phyloP scores from a whole-genome alignment of 2,113 vertebrate species.

The Corythornis madagascariensis region DNA sequence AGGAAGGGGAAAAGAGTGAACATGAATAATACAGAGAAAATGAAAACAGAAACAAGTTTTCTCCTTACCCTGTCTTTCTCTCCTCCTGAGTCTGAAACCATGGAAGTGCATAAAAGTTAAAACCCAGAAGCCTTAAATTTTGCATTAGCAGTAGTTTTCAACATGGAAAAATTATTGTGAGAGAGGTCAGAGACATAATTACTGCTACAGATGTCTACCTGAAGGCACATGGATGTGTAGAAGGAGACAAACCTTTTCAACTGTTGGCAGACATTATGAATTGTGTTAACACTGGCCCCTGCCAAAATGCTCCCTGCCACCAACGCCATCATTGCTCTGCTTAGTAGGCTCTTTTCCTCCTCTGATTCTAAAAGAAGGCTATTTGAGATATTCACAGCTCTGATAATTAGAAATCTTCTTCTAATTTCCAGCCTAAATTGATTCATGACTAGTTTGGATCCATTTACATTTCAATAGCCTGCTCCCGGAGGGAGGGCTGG shows the following conservation, averaged over 20 bases:
- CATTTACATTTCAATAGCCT: slow-evolving; percentile 50
- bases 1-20: background rate
- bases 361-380: background rate
- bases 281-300: background rate
- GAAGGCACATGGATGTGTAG: accelerated
- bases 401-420: slow-evolving; percentile 41
- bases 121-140: background rate
- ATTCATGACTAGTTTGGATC: slow-evolving; percentile 42
- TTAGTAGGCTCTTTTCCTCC: background rate
- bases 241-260: background rate
- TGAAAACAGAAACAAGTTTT: background rate
- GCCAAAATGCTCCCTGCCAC: background rate
- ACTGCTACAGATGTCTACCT: background rate
- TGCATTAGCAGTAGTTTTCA: background rate
- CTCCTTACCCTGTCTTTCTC: background rate
- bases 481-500: background rate
- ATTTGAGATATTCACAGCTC: background rate
- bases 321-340: background rate
- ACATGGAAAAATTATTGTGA: background rate
- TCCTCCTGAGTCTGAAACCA: background rate
- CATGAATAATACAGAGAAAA: background rate
- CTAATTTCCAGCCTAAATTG: slow-evolving; percentile 48
- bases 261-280: background rate
- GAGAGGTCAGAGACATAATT: background rate
- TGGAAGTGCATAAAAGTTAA: background rate